Percentiles rank a stretch among this genome's conserved stretches.
Evolutionary conservation across 2,888 invertebrate species (phyloP).

Genomic region (Sabellastarte sp.): DNA sequence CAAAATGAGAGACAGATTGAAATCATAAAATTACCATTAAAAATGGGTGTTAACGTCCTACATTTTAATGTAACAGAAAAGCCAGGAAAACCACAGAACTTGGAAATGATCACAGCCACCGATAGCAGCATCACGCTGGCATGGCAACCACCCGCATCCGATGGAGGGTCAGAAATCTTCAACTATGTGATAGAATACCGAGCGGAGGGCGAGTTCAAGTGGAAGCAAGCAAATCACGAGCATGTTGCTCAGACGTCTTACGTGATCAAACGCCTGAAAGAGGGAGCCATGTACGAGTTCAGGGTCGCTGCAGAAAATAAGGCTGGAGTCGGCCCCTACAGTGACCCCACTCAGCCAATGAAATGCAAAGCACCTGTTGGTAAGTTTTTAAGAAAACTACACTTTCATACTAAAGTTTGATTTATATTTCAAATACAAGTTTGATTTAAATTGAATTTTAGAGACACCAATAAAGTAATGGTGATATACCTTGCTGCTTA

Average conservation of each 20-base stretch:
- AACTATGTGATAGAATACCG: constrained; percentile 65
- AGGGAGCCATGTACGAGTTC: constrained; percentile 69
- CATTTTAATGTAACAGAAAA: too few relatives aligned
- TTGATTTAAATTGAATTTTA: too few relatives aligned
- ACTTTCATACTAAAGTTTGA: too few relatives aligned
- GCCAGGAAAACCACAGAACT: constrained; percentile 29
- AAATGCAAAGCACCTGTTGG: constrained; percentile 40
- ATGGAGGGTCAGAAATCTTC: constrained; percentile 37
- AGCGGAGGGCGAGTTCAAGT: constrained; percentile 63
- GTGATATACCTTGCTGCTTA: too few relatives aligned
- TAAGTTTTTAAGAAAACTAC: too few relatives aligned
- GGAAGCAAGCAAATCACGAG: constrained; percentile 30
- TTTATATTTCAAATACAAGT: neutral
- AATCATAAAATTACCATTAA: too few relatives aligned
- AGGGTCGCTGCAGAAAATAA: constrained; percentile 68
- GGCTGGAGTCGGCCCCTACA: constrained; percentile 63
- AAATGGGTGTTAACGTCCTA: too few relatives aligned
- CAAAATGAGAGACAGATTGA: too few relatives aligned
- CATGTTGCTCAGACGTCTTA: constrained; percentile 11
- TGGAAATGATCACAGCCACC: constrained; percentile 18
- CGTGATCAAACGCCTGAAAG: constrained; percentile 27
- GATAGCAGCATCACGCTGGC: constrained; percentile 79
- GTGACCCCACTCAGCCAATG: constrained; percentile 72
- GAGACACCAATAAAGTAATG: too few relatives aligned
- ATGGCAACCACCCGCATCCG: constrained; percentile 45